These are phyloP conservation scores for Drosophila pectinifera DNA, from an alignment of 1,140 invertebrate genomes.

Conservation along the genomic window DNA sequence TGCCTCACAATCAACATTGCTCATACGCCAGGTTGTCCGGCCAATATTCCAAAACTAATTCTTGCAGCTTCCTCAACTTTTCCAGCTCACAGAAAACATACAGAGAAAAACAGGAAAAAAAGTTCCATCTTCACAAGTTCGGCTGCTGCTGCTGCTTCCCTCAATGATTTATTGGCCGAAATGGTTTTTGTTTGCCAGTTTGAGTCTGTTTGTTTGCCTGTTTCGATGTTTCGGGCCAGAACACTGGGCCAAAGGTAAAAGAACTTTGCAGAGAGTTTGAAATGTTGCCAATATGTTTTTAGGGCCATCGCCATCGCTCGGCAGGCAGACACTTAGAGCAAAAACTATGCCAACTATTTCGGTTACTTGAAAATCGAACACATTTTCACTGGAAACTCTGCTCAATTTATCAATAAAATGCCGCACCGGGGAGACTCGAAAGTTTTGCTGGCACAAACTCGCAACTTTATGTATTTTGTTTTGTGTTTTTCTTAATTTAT, in stretches of 20 bases:
- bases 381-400: slow-evolving; percentile 18
- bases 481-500: background rate
- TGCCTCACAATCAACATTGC: slow-evolving; percentile 1
- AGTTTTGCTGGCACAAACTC: background rate
- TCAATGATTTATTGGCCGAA: slow-evolving; percentile 67
- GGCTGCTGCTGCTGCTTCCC: slow-evolving; percentile 21
- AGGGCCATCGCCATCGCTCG: slow-evolving; percentile 10
- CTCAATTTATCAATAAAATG: slow-evolving; percentile 29
- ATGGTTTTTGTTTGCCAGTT: slow-evolving; percentile 58
- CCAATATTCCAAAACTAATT: slow-evolving; percentile 38
- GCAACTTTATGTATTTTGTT: background rate
- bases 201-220: slow-evolving; percentile 44
- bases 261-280: slow-evolving; percentile 68
- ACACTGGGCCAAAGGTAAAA: slow-evolving; percentile 77
- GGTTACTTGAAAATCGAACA: slow-evolving; percentile 37
- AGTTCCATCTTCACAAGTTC: slow-evolving; percentile 54
- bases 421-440: background rate
- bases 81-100: slow-evolving; percentile 11
- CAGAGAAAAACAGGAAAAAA: slow-evolving; percentile 18
- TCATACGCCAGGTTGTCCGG: slow-evolving; percentile 26
- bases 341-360: slow-evolving; percentile 51
- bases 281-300: slow-evolving; percentile 71
- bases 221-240: slow-evolving; percentile 30
- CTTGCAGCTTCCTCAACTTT: slow-evolving; percentile 16
- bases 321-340: slow-evolving; percentile 18